phyloP scores from a whole-genome alignment of 2,888 invertebrate species.

The Dicranocentrus wangi region DNA sequence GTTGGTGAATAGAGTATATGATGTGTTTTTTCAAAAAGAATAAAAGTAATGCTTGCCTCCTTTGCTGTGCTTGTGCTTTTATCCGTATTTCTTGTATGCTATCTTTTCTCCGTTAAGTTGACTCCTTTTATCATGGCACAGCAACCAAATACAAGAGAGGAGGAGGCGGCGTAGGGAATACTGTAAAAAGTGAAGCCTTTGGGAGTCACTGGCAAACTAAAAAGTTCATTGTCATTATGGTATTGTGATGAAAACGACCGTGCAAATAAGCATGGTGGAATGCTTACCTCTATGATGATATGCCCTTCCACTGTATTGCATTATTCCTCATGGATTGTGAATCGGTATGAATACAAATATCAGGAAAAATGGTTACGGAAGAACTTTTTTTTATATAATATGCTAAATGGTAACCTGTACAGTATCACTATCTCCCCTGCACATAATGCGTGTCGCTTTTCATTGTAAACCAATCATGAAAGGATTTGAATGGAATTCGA shows the following conservation, averaged over 20 bases:
- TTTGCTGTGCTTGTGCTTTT: too few relatives aligned
- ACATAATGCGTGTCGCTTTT: slow-evolving; percentile 23
- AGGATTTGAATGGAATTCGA: slow-evolving; percentile 47
- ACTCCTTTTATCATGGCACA: slow-evolving; percentile 19
- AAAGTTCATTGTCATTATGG: slow-evolving; percentile 46
- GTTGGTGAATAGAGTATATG: too few relatives aligned
- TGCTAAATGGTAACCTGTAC: slow-evolving; percentile 2
- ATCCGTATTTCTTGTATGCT: too few relatives aligned
- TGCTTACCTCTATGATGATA: slow-evolving; percentile 57
- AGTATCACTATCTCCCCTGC: not conserved
- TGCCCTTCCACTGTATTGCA: slow-evolving; percentile 21
- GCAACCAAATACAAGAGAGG: slow-evolving; percentile 37
- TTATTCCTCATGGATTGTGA: too few relatives aligned
- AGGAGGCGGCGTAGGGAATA: not conserved
- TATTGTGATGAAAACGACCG: slow-evolving; percentile 59
- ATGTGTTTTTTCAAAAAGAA: too few relatives aligned
- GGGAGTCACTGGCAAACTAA: slow-evolving; percentile 36
- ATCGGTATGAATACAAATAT: too few relatives aligned
- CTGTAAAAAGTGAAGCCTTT: slow-evolving; percentile 36
- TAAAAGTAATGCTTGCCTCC: too few relatives aligned
- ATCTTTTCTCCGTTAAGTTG: not conserved
- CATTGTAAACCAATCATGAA: slow-evolving; percentile 50
- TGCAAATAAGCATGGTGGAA: slow-evolving; percentile 61
- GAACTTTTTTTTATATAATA: too few relatives aligned
- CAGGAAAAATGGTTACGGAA: too few relatives aligned